Evolutionary conservation across 2,888 invertebrate species (phyloP), one percentile per base, ranked within the genome.

Genomic region (Himalopsyche anomala): DNA sequence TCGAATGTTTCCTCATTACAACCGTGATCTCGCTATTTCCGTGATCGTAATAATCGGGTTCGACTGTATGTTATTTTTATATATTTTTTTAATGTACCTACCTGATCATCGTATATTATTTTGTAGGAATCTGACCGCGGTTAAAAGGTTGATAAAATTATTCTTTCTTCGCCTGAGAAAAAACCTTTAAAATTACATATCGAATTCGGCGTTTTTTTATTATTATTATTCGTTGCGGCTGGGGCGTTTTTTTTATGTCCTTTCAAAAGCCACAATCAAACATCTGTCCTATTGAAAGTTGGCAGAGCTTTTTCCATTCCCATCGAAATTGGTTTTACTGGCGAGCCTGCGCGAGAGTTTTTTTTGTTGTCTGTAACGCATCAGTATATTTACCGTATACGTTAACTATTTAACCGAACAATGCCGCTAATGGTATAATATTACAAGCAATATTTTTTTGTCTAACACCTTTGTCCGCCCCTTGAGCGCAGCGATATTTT

Each of bases 201-300:
- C 74, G 74, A 74, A 74, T 74, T 74, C 74, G 36, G 38, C 36
- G 69, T 69, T 38, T 74, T 51, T 62, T 74, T 74, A 74, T 36
- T 38, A 12, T 74, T 74, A 74, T 36, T 74, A 74, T 74, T 38
- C 38, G 74, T 74, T 74, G 74, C 74, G 74, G 74, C 74, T 38
- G 74, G 74, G 74, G 74, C 74, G 74, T 74, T 74, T 74, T 74
- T 74, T 74, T 74, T 74, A 74, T 74, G 74, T 74, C 74, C 38
- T 74, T 74, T 74, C 74, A 74, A 38, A 74, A 74, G 74, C 74
- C 74, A 74, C 74, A 74, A 74, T 74, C 38, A 74, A 74, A 74
- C 74, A 74, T 74, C 74, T 74, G 74, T 74, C 74, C 74, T 74
- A 74, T 74, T 74, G 74, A 74, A 74, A 38, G 74, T 74, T 74